Conservation (phyloP, 2,113 vertebrate species). For the Recurvirostra avosetta region DNA sequence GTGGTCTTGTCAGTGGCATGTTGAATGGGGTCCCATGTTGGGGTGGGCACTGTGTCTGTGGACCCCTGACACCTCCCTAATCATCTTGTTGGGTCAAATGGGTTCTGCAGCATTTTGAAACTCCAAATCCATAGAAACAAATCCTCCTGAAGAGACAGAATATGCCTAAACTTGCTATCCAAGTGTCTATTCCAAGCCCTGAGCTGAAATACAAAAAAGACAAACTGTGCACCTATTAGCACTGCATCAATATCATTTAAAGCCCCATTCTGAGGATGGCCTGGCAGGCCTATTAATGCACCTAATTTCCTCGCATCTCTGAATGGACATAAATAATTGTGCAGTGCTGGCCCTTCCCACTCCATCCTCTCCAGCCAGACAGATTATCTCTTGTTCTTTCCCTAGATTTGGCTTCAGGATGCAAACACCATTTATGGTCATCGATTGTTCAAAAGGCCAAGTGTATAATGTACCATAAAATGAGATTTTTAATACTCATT, state of each 20-base stretch:
- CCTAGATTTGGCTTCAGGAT: constrained; percentile 69
- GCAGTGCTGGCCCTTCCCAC: background rate
- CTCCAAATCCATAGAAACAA: background rate
- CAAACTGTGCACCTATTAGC: constrained; percentile 60
- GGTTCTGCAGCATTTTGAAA: background rate
- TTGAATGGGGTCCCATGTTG: background rate
- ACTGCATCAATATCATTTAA: constrained; percentile 74
- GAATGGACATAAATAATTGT: constrained; percentile 57
- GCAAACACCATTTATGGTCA: constrained; percentile 63
- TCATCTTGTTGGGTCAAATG: background rate
- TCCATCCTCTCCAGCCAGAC: constrained; percentile 48
- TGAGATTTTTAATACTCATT: constrained; percentile 69
- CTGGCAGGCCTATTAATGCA: constrained; percentile 53
- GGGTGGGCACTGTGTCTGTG: background rate
- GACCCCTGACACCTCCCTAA: background rate
- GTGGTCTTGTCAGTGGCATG: background rate
- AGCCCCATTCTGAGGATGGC: constrained; percentile 49
- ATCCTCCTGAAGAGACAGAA: background rate
- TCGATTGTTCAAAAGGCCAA: constrained; percentile 71
- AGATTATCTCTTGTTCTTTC: constrained; percentile 60
- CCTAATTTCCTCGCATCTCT: constrained; percentile 42
- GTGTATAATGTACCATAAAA: constrained; percentile 75
- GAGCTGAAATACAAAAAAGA: constrained; percentile 23
- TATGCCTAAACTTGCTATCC: background rate
- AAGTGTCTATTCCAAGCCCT: background rate